phyloP scores from a whole-genome alignment of 2,888 invertebrate species.

The Athalia circularis region DNA sequence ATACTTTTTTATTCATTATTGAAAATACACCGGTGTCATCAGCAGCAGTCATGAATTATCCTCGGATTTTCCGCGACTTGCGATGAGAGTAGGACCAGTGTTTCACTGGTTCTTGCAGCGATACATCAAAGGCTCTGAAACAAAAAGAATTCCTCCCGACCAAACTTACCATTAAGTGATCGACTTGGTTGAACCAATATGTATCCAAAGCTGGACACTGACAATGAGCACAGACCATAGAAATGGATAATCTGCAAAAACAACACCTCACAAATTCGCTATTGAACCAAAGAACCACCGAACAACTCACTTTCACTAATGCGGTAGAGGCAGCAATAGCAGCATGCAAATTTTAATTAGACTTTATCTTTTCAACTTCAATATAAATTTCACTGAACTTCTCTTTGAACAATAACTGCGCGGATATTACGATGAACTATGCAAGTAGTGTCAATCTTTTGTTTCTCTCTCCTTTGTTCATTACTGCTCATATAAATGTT shows the following conservation, averaged over 20 bases:
- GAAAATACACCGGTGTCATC: too few species aligned
- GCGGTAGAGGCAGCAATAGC: not conserved
- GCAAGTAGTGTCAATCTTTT: conserved; percentile 31
- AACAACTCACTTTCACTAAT: conserved; percentile 42
- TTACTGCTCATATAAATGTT: not conserved
- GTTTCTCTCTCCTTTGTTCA: conserved; percentile 30
- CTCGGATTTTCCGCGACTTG: not conserved
- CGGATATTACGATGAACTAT: conserved; percentile 29
- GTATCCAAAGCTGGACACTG: not conserved
- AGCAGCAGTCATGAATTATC: not conserved
- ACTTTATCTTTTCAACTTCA: not conserved
- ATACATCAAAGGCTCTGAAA: not conserved
- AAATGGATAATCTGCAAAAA: conserved; percentile 33
- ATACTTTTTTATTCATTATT: too few species aligned
- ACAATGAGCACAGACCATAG: conserved; percentile 11
- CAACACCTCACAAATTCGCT: conserved; percentile 39
- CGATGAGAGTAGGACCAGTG: not conserved
- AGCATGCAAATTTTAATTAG: conserved; percentile 11
- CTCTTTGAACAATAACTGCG: conserved; percentile 10
- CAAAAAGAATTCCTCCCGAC: conserved; percentile 33
- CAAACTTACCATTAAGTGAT: conserved; percentile 32
- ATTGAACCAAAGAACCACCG: conserved; percentile 40
- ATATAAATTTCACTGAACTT: conserved; percentile 37
- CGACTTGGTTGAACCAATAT: conserved; percentile 38
- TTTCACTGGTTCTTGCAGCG: not conserved